A percentile compares a stretch with the other conserved stretches of the same genome.
These are phyloP conservation scores for Propithecus deckenii DNA, from an alignment of 2,797 vertebrate species.

Conservation along the genomic window DNA sequence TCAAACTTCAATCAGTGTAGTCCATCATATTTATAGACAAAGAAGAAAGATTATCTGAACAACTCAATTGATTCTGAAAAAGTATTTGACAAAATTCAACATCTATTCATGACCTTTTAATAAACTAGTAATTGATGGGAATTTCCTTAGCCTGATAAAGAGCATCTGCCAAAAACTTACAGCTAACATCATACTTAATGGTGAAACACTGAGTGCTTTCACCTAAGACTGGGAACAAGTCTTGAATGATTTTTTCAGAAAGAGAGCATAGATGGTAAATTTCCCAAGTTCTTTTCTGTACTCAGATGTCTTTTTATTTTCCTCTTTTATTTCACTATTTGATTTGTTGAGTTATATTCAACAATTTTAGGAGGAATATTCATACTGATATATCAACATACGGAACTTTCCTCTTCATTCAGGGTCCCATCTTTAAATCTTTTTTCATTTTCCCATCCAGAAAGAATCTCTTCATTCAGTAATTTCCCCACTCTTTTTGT, in stretches of 20 bases:
- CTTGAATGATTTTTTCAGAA: conserved; percentile 12
- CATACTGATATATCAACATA: neutral
- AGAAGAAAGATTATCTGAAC: neutral
- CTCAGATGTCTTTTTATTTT: conserved; percentile 13
- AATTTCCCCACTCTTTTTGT: neutral
- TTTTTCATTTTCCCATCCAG: neutral
- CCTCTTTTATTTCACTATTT: neutral
- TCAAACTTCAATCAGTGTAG: neutral
- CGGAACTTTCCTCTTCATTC: neutral
- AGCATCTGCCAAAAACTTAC: neutral
- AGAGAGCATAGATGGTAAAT: neutral
- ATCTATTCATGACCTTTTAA: neutral
- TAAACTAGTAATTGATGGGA: neutral
- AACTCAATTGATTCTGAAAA: neutral
- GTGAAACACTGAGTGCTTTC: neutral
- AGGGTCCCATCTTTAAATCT: neutral
- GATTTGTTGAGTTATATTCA: neutral
- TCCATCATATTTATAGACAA: neutral
- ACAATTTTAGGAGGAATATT: neutral
- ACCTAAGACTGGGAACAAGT: neutral
- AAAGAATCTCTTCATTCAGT: neutral
- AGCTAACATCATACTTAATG: neutral
- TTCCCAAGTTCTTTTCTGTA: neutral
- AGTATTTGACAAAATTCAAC: neutral
- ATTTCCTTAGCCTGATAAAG: neutral